phyloP scores from a whole-genome alignment of 2,113 vertebrate genomes.

The Lanius collurio region DNA sequence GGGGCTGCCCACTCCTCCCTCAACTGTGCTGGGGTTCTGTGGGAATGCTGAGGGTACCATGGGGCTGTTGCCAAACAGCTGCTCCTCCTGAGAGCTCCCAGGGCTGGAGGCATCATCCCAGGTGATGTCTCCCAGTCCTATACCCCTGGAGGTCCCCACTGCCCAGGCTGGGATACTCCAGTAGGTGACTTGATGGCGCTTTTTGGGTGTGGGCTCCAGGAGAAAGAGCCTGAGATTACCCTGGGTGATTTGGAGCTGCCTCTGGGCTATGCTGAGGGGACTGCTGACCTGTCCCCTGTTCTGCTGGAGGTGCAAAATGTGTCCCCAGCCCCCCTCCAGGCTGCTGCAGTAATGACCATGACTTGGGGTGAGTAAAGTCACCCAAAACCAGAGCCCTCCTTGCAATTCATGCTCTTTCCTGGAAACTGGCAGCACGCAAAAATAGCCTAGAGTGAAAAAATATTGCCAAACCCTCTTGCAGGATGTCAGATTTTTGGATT shows the following conservation, averaged over 20 bases:
- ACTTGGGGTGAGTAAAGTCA: neutral
- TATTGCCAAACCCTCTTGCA: neutral
- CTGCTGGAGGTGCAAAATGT: neutral
- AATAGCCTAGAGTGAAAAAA: neutral
- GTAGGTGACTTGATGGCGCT: neutral
- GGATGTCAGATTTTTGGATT: neutral
- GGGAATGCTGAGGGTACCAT: neutral
- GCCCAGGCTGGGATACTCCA: neutral
- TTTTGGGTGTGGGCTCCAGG: neutral
- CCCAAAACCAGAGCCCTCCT: neutral
- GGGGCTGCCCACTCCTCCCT: rapidly evolving
- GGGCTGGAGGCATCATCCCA: neutral
- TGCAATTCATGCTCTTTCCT: neutral
- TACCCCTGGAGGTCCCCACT: neutral
- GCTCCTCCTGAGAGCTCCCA: neutral
- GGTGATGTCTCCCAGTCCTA: neutral
- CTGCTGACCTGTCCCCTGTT: neutral
- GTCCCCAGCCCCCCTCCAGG: neutral
- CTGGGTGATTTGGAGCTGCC: neutral
- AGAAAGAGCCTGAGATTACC: neutral
- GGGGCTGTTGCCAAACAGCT: neutral
- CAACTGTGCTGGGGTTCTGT: too few relatives aligned
- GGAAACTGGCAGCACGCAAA: neutral
- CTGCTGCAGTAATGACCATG: neutral
- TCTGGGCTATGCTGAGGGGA: neutral